Base-by-base conservation (phyloP, 2,113 vertebrate genomes). In the Podarcis raffonei region DNA sequence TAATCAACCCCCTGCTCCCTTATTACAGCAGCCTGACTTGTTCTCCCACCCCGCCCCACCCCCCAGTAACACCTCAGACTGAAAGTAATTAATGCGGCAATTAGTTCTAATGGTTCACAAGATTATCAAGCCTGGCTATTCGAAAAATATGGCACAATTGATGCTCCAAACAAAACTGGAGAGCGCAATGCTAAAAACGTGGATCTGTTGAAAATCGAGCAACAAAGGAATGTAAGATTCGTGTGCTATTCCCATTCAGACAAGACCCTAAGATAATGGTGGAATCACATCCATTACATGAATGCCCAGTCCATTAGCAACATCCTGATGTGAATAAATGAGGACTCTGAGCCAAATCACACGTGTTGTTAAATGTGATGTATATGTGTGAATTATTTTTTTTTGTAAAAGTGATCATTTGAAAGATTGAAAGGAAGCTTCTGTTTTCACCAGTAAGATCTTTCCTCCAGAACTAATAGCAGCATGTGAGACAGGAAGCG, bases 41-140 rank as follows among this genome's bases (percentile, higher is more conserved):
- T 57, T 62, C 68, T 30, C 18, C 59, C 39, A 83, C 78, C 78
- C 16, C 3, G 18, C 59, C 59, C 59, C 59, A 62, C 91, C 88
- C 92, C 71, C 84, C 88, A 80, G 72, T 83, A 1, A 88, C 25
- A 89, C 93, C 81, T 88, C 71, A 88, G 37, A 42, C 59, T 39
- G 62, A 84, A 84, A 39, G 93, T 94, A 92, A 95, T 94, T 95
- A 94, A 94, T 94, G 90, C 91, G 90, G 89, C 79, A 93, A 95
- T 95, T 95, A 94, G 81, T 88, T 57, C 90, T 95, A 94, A 93
- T 94, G 93, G 94, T 91, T 95, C 94, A 95, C 92, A 91, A 78
- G 89, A 91, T 95, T 32, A 1, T 91, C 90, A 92, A 94, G 90
- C 91, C 91, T 89, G 88, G 94, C 91, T 94, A 87, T 91, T 95